phyloP scores from a whole-genome alignment of 2,888 invertebrate species.

The Prostheceraeus crozeri region DNA sequence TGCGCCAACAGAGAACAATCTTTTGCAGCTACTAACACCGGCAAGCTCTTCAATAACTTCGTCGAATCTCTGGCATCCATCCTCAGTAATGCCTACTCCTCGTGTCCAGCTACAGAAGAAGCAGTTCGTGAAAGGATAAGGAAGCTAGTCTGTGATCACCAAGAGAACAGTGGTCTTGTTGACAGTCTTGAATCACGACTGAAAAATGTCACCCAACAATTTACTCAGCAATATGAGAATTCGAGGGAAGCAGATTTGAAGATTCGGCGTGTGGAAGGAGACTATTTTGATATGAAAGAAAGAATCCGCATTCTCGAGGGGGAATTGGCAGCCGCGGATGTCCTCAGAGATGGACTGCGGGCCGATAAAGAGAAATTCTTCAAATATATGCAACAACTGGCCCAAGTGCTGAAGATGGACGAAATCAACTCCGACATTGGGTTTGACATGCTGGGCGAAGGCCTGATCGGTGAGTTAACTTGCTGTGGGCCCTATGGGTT shows the following conservation, averaged over 20 bases:
- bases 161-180: conserved; percentile 62
- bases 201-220: conserved; percentile 64
- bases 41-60: conserved; percentile 42
- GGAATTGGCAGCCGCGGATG: conserved; percentile 68
- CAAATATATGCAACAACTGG: conserved; percentile 70
- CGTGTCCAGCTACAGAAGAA: conserved; percentile 47
- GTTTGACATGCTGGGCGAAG: conserved; percentile 73
- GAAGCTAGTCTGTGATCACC: conserved; percentile 42
- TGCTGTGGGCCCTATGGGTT: no score
- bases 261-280: conserved; percentile 67
- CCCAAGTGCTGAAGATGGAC: conserved; percentile 74
- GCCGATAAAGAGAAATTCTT: conserved; percentile 66
- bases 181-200: conserved; percentile 65
- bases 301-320: conserved; percentile 71
- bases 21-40: conserved; percentile 6
- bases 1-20: conserved; percentile 39
- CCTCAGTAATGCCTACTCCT: conserved; percentile 44
- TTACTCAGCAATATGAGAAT: conserved; percentile 53
- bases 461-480: conserved; percentile 62
- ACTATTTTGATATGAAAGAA: conserved; percentile 67
- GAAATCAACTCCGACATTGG: conserved; percentile 73
- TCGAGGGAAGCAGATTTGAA: conserved; percentile 47
- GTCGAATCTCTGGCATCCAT: conserved; percentile 49
- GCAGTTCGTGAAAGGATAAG: conserved; percentile 46
- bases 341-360: conserved; percentile 67